These are phyloP conservation scores for Penaeus japonicus DNA, from an alignment of 1,140 invertebrate genomes.

Conservation along the genomic window DNA sequence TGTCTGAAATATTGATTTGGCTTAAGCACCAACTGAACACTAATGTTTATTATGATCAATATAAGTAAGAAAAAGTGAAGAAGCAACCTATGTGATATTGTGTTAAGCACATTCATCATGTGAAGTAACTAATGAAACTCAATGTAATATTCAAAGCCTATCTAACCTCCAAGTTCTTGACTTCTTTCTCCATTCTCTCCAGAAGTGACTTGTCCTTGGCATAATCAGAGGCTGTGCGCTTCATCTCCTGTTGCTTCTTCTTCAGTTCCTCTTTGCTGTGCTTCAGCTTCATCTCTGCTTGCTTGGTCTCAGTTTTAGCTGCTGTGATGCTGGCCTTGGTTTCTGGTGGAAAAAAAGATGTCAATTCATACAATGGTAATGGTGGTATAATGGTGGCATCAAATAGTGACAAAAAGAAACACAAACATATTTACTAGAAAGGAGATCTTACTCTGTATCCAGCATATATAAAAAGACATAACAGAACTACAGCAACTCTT, in stretches of 20 bases:
- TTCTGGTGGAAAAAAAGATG: slow-evolving; percentile 66
- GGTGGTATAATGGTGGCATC: background rate
- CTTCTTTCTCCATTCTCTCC: slow-evolving; percentile 57
- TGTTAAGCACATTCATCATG: background rate
- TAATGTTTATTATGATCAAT: background rate
- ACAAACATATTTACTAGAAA: too few relatives aligned
- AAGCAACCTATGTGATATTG: background rate
- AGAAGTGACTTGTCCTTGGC: slow-evolving; percentile 71
- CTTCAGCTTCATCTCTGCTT: slow-evolving; percentile 79
- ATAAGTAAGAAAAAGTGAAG: background rate
- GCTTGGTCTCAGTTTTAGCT: slow-evolving; percentile 82
- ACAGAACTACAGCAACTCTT: too few relatives aligned
- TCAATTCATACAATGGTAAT: background rate
- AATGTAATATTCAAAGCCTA: too few relatives aligned
- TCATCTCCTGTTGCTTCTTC: slow-evolving; percentile 75
- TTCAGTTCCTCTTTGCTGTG: slow-evolving; percentile 76
- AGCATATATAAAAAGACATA: too few relatives aligned
- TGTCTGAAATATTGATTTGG: slow-evolving; percentile 62
- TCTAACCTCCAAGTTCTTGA: slow-evolving; percentile 64
- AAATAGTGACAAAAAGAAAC: background rate
- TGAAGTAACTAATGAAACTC: too few relatives aligned
- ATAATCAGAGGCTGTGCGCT: slow-evolving; percentile 76
- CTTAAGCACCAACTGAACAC: background rate
- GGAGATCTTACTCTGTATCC: too few relatives aligned
- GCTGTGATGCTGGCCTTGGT: slow-evolving; percentile 78